Evolutionary conservation across 2,888 invertebrate species (phyloP).

Genomic region (Athalia circularis): DNA sequence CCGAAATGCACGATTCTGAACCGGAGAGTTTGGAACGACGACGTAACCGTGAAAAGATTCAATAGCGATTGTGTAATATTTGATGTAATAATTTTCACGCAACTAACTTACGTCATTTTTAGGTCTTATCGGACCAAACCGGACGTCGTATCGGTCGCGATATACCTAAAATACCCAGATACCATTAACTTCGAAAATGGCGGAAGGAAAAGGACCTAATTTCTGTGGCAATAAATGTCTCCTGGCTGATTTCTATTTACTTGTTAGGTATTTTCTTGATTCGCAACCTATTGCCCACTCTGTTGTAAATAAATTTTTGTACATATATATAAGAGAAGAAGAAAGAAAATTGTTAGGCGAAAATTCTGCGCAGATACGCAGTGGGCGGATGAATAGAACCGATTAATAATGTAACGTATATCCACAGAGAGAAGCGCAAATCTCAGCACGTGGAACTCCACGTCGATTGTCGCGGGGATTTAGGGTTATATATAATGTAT

Average conservation of each 20-base stretch:
- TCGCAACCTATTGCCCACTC: not conserved
- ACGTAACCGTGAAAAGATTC: not conserved
- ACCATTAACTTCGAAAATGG: not conserved
- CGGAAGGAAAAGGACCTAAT: not conserved
- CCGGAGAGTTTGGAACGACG: not conserved
- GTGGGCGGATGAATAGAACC: constrained; percentile 35
- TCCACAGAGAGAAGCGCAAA: constrained; percentile 10
- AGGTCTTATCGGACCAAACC: not conserved
- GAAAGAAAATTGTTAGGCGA: constrained; percentile 30
- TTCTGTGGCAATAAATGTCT: not conserved
- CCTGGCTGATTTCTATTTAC: not conserved
- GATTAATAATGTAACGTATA: constrained; percentile 28
- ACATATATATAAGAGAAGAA: not conserved
- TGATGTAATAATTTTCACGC: too few species aligned
- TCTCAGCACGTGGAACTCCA: constrained; percentile 1
- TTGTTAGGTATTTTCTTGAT: not conserved
- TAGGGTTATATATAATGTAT: not conserved
- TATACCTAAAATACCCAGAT: too few species aligned
- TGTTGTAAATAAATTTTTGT: not conserved
- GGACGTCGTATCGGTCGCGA: too few species aligned
- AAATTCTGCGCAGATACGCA: not conserved
- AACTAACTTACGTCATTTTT: not conserved
- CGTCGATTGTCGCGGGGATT: not conserved
- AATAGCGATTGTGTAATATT: not conserved
- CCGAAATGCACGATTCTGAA: not conserved